These are phyloP conservation scores for Mallotus villosus DNA, from an alignment of 2,797 vertebrate genomes.

Conservation along the genomic window DNA sequence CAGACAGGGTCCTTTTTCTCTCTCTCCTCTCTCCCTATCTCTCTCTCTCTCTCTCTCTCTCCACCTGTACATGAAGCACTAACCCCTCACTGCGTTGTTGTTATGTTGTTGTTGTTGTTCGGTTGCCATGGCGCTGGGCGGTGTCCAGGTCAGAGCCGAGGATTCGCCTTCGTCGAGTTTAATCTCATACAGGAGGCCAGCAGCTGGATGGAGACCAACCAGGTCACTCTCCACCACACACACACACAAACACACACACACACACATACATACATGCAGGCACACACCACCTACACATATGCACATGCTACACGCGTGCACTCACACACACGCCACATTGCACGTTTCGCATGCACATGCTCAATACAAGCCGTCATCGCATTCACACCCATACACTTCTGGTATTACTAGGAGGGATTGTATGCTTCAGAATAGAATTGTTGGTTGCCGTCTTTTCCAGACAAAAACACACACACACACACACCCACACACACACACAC, in stretches of 20 bases:
- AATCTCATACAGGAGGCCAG: constrained; percentile 95
- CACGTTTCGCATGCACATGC: neutral
- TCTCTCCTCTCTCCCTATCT: constrained; percentile 45
- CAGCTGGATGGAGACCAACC: constrained; percentile 95
- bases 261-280: neutral
- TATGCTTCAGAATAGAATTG: neutral
- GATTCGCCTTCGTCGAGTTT: constrained; percentile 98
- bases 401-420: neutral
- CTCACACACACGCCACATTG: neutral
- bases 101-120: constrained; percentile 83
- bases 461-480: constrained; percentile 38
- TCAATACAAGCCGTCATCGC: neutral
- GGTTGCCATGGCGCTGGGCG: constrained; percentile 85
- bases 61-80: constrained; percentile 78
- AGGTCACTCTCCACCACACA: constrained; percentile 84
- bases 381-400: neutral
- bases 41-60: constrained; percentile 44
- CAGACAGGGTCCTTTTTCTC: constrained; percentile 30
- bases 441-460: neutral
- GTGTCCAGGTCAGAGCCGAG: constrained; percentile 96
- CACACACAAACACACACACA: neutral
- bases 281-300: neutral
- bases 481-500: constrained; percentile 28
- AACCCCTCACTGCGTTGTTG: constrained; percentile 84
- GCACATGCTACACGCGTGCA: neutral